phyloP scores from a whole-genome alignment of 2,888 invertebrate species.

The Ormia ochracea region DNA sequence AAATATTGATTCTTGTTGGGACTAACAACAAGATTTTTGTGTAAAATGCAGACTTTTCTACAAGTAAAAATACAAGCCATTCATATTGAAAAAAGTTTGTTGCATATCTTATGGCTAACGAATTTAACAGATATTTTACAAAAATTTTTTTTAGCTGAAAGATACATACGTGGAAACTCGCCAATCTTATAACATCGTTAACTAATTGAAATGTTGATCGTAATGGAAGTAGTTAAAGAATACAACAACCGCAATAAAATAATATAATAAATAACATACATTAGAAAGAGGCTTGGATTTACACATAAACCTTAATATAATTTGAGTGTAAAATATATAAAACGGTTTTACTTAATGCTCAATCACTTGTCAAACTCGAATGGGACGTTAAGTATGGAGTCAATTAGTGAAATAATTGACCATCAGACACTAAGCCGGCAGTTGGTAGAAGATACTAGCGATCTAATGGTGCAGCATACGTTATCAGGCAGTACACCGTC shows the following conservation, averaged over 20 bases:
- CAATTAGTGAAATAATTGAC: slow-evolving; percentile 81
- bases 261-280: neutral
- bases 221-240: slow-evolving; percentile 27
- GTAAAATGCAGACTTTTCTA: neutral
- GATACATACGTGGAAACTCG: neutral
- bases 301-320: neutral
- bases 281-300: neutral
- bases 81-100: neutral
- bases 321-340: slow-evolving; percentile 21
- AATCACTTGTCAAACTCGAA: slow-evolving; percentile 53
- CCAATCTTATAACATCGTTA: slow-evolving; percentile 19
- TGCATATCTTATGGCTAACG: neutral
- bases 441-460: slow-evolving; percentile 74
- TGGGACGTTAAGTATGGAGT: slow-evolving; percentile 77
- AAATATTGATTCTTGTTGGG: neutral
- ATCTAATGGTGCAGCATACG: slow-evolving; percentile 60
- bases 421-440: slow-evolving; percentile 79
- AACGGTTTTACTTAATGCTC: slow-evolving; percentile 41
- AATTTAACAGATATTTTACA: neutral
- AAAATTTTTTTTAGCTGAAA: slow-evolving; percentile 6
- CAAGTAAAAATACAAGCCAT: neutral
- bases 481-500: slow-evolving; percentile 69
- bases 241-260: neutral
- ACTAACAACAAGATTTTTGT: neutral
- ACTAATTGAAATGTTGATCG: slow-evolving; percentile 37